Conservation (phyloP, 1,140 invertebrate genomes). For the Asbolus verrucosus region DNA sequence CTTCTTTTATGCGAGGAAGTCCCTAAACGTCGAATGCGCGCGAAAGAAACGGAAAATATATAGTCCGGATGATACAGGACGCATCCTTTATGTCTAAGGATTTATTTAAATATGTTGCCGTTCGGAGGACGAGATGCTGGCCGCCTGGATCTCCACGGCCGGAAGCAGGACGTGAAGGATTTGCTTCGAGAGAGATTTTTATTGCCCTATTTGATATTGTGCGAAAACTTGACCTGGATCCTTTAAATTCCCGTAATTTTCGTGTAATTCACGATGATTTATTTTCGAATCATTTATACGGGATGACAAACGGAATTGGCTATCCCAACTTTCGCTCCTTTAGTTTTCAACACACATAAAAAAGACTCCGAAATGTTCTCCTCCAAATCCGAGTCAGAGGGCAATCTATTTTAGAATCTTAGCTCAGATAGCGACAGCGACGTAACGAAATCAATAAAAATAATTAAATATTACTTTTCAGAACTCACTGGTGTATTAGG, state of each 20-base stretch:
- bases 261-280: neutral
- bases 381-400: too few relatives aligned
- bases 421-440: too few relatives aligned
- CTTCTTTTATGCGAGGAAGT: constrained; percentile 12
- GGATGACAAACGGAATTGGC: too few relatives aligned
- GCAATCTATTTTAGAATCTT: too few relatives aligned
- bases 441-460: too few relatives aligned
- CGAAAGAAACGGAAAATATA: constrained; percentile 19
- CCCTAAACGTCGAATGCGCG: constrained; percentile 2
- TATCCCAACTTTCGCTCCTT: too few relatives aligned
- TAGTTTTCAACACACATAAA: too few relatives aligned
- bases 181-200: neutral
- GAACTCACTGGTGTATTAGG: too few relatives aligned
- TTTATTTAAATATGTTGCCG: constrained; percentile 33
- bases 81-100: constrained; percentile 6
- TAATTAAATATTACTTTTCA: too few relatives aligned
- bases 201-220: neutral
- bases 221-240: neutral
- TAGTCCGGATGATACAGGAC: constrained; percentile 2
- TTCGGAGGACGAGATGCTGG: constrained; percentile 8
- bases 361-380: too few relatives aligned
- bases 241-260: neutral
- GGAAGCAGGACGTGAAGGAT: neutral
- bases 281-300: too few relatives aligned
- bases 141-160: neutral